Conservation (phyloP, 2,888 invertebrate genomes). For the Abrostola triplasia region DNA sequence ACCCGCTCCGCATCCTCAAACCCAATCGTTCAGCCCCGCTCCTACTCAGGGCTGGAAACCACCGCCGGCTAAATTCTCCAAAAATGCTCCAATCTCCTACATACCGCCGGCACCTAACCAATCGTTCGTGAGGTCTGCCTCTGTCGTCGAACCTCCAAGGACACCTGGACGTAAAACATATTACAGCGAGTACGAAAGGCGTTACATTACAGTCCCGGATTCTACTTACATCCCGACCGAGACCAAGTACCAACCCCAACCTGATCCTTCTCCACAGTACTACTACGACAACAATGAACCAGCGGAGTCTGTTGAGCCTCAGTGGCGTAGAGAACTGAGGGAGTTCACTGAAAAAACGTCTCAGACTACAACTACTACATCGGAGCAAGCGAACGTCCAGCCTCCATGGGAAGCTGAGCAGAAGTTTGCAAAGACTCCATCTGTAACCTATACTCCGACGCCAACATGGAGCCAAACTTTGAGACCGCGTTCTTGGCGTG, state of each 20-base stretch:
- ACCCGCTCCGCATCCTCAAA: constrained; percentile 65
- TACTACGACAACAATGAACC: constrained; percentile 84
- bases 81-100: constrained; percentile 77
- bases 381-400: constrained; percentile 70
- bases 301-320: constrained; percentile 76
- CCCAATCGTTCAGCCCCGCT: constrained; percentile 60
- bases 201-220: constrained; percentile 84
- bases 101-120: constrained; percentile 85
- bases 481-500: constrained; percentile 81
- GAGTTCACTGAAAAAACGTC: constrained; percentile 84
- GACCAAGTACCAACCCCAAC: constrained; percentile 80
- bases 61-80: constrained; percentile 72
- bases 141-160: constrained; percentile 67
- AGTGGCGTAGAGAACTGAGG: constrained; percentile 85
- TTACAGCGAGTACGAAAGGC: constrained; percentile 85
- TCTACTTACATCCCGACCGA: constrained; percentile 82
- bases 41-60: constrained; percentile 71
- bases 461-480: constrained; percentile 86
- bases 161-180: constrained; percentile 82
- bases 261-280: constrained; percentile 82
- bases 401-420: constrained; percentile 83
- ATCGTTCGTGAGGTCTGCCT: constrained; percentile 79
- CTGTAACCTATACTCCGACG: constrained; percentile 72
- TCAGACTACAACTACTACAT: constrained; percentile 70
- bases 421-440: constrained; percentile 72